Evolutionary conservation across 2,888 invertebrate species (phyloP), one percentile per base, ranked within the genome.

Genomic region (Oscheius sp.): DNA sequence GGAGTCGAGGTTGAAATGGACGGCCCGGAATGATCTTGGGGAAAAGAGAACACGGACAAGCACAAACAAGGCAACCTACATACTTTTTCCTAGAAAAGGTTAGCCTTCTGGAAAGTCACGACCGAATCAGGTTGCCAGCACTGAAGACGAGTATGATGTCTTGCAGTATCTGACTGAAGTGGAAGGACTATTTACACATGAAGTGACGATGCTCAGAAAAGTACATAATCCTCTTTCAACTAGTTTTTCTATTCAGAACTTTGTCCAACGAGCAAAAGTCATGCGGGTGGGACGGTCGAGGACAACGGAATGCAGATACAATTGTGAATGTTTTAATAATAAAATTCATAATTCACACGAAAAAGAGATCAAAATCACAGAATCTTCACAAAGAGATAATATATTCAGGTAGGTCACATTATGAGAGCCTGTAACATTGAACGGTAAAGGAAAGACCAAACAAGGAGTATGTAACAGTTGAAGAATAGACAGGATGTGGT

Each of bases 1-100:
- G 13, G 77, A 87, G 5, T 85, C 86, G 66, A 75, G 81, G 65
- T 81, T 81, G 59, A 87, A 87, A 74, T 87, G 87, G 87, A 55
- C 1, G 10, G 68, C 68, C 3, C 55, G 68, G 68, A 68, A 53
- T 55, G 53, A 51, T n/a, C 21, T 68, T 21, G 68, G 35, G 11
- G 55, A 68, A 68, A 68, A 35, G 68, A 68, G 13, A 55, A 68
- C 11, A 55, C 68, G 21, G 21, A 21, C 21, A 21, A 21, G 21
- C 21, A 21, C 21, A 21, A 21, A 21, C 5, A 68, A 55, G 68
- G 53, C 68, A 21, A 33, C 33, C 1, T 68, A 68, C 13, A 29
- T 68, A 68, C 11, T 35, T 37, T n/a, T 68, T 68, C 55, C 29
- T 68, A 5, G 68, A 68, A 37, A 55, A 55, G 55, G 68, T 68